A percentile compares a stretch with the other conserved stretches of the same genome.
phyloP scores from a whole-genome alignment of 1,140 invertebrate species.

The Ptiloglossa arizonensis region DNA sequence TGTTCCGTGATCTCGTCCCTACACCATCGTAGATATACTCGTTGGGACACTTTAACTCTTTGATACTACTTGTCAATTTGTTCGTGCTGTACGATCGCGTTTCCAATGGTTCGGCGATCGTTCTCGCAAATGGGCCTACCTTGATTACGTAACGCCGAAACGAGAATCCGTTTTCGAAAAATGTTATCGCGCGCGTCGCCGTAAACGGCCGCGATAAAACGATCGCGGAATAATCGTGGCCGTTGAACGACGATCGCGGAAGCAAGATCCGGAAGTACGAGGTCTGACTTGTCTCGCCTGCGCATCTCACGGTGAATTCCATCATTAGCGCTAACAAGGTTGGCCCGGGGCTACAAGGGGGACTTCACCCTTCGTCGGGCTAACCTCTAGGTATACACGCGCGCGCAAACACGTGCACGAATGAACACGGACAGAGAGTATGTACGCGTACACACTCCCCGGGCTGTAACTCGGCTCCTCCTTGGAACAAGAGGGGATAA shows the following conservation, averaged over 20 bases:
- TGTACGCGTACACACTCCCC: constrained; percentile 26
- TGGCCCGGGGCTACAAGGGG: constrained; percentile 72
- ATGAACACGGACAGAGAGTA: constrained; percentile 39
- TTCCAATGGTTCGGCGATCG: too few species aligned
- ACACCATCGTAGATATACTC: neutral
- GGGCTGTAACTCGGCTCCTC: constrained; percentile 53
- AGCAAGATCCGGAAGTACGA: constrained; percentile 10
- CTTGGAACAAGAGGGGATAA: constrained; percentile 77
- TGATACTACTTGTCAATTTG: too few species aligned
- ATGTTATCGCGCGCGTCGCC: too few species aligned
- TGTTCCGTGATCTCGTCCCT: neutral
- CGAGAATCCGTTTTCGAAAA: too few species aligned
- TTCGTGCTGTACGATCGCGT: too few species aligned
- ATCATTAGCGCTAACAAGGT: constrained; percentile 80
- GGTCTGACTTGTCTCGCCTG: constrained; percentile 55
- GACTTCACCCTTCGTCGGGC: constrained; percentile 51
- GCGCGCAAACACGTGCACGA: constrained; percentile 30
- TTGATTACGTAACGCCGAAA: too few species aligned
- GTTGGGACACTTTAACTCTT: too few species aligned
- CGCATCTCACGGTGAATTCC: constrained; percentile 70
- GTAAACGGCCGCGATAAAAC: neutral
- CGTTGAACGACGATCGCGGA: neutral
- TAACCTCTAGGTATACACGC: constrained; percentile 47
- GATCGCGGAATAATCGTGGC: neutral
- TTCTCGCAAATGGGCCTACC: too few species aligned